These are phyloP conservation scores for Onychomys arenicola DNA, from an alignment of 2,797 vertebrate species.

Conservation along the genomic window DNA sequence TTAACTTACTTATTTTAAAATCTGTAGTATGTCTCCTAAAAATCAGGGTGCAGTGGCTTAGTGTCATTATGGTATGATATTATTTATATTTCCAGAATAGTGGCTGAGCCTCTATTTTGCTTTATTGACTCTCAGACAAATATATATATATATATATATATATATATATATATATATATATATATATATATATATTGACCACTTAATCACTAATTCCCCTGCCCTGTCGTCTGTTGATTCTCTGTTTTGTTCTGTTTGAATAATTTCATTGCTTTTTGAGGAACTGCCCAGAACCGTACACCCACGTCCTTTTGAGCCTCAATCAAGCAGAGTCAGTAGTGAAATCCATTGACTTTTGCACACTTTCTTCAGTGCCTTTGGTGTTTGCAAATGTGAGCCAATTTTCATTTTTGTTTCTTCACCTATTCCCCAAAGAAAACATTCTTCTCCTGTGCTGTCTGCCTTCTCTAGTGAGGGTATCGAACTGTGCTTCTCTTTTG, in stretches of 20 bases:
- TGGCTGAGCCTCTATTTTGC: background rate
- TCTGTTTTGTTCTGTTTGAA: slow-evolving; percentile 22
- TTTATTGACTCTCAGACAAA: background rate
- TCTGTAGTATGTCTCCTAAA: background rate
- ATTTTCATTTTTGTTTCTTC: background rate
- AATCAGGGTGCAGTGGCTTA: background rate
- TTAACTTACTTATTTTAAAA: slow-evolving; percentile 49
- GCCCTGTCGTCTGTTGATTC: background rate
- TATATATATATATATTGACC: background rate
- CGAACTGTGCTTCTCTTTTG: background rate
- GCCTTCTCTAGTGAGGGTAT: background rate
- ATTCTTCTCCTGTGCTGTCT: background rate
- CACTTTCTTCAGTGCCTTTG: background rate
- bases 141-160: background rate
- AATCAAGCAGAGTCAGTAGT: background rate
- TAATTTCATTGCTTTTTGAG: slow-evolving; percentile 21
- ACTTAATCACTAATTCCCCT: background rate
- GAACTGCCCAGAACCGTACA: background rate
- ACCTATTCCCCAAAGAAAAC: background rate
- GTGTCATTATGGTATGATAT: background rate
- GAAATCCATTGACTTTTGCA: background rate
- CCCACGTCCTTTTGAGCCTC: background rate
- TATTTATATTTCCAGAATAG: background rate
- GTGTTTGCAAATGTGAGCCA: background rate
- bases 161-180: background rate